These are phyloP conservation scores for Sanderia malayensis DNA, from an alignment of 30 jellyfish, hydroid and myxozoan species.

Conservation along the genomic window DNA sequence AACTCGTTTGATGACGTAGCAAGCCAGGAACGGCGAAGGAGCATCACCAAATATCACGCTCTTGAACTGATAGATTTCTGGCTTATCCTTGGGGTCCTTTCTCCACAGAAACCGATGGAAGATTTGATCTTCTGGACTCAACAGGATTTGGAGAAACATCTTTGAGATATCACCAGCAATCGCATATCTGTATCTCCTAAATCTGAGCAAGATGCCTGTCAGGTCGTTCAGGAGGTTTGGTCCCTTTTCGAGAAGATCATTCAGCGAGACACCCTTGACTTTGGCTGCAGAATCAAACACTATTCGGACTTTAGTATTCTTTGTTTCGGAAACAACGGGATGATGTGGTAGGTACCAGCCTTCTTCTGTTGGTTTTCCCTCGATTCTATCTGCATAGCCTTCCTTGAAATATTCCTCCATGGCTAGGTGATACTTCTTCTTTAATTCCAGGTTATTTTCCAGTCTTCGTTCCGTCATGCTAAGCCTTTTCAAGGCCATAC, in stretches of 20 bases:
- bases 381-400: too few relatives aligned
- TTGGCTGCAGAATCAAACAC: slow-evolving; percentile 41
- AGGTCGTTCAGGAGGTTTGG: slow-evolving; percentile 38
- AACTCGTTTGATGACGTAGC: slow-evolving; percentile 31
- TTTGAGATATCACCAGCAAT: slow-evolving; percentile 26
- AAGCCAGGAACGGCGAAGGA: slow-evolving; percentile 36
- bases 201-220: slow-evolving; percentile 45
- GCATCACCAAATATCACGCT: slow-evolving; percentile 38
- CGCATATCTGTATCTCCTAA: slow-evolving; percentile 34
- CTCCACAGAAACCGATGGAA: slow-evolving; percentile 50
- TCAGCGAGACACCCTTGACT: slow-evolving; percentile 30
- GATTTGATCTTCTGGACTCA: slow-evolving; percentile 40
- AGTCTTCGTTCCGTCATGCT: slow-evolving; percentile 8
- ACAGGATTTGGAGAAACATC: slow-evolving; percentile 35
- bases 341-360: slow-evolving; percentile 33
- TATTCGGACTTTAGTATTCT: slow-evolving; percentile 22
- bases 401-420: too few relatives aligned
- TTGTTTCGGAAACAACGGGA: slow-evolving; percentile 2
- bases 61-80: slow-evolving; percentile 47
- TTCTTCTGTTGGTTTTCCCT: too few relatives aligned
- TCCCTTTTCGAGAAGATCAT: slow-evolving; percentile 15
- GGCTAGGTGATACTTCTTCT: too few relatives aligned
- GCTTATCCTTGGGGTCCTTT: slow-evolving; percentile 20
- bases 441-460: too few relatives aligned
- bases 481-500: slow-evolving; percentile 15